Evolutionary conservation across 1,140 invertebrate genomes (phyloP).

Genomic region (Trachymyrmex cornetzi): DNA sequence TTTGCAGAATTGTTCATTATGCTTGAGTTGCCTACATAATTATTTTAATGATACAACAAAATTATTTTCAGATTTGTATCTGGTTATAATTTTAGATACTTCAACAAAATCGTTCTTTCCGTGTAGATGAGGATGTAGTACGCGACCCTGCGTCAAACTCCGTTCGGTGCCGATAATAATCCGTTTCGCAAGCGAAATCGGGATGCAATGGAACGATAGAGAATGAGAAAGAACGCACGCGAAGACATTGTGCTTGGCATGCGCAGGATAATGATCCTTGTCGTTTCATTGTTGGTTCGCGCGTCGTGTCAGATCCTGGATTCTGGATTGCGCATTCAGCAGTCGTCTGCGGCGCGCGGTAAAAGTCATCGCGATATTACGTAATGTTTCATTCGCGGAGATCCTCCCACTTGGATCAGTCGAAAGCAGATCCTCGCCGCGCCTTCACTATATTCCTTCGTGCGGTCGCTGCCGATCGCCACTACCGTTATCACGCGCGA

Average conservation of each 20-base stretch:
- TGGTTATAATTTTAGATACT: too few species aligned
- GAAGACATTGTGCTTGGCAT: not conserved
- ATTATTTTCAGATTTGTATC: too few species aligned
- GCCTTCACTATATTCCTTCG: constrained; percentile 8
- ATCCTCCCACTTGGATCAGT: constrained; percentile 52
- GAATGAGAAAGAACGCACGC: not conserved
- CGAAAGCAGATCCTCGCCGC: constrained; percentile 58
- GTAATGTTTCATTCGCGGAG: constrained; percentile 35
- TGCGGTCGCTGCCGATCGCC: constrained; percentile 5
- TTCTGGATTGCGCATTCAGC: constrained; percentile 50
- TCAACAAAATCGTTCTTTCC: too few species aligned
- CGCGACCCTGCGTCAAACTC: not conserved
- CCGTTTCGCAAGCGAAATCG: not conserved
- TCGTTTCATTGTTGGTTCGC: constrained; percentile 52
- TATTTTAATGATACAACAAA: too few species aligned
- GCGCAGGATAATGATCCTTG: constrained; percentile 14
- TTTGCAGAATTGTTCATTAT: too few species aligned
- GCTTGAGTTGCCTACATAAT: too few species aligned
- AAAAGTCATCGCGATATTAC: constrained; percentile 67
- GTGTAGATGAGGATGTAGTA: not conserved
- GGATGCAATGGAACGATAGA: not conserved
- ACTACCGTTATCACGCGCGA: constrained; percentile 49
- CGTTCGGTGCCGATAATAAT: constrained; percentile 8
- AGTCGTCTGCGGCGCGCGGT: constrained; percentile 51
- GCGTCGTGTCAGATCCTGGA: constrained; percentile 18